These are phyloP conservation scores for Liopterus haemorrhoidalis DNA, from an alignment of 2,888 invertebrate genomes.

Conservation along the genomic window DNA sequence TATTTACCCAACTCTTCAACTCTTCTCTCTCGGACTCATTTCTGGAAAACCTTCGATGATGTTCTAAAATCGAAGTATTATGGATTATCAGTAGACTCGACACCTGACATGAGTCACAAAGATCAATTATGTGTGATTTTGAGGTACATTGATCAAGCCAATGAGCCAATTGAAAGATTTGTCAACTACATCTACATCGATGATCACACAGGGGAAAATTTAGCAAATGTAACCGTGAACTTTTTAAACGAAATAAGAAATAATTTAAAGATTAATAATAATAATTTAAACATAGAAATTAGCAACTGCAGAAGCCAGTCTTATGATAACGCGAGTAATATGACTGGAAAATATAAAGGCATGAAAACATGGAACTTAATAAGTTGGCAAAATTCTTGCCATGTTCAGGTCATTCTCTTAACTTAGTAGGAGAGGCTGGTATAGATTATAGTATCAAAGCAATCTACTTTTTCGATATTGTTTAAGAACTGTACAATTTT, in stretches of 20 bases:
- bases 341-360: constrained; percentile 35
- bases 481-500: constrained; percentile 31
- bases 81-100: constrained; percentile 31
- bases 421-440: constrained; percentile 31
- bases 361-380: constrained; percentile 30
- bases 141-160: constrained; percentile 24
- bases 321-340: constrained; percentile 37
- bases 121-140: constrained; percentile 35
- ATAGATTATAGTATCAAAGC: constrained; percentile 27
- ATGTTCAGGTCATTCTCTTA: constrained; percentile 35
- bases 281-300: constrained; percentile 28
- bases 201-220: constrained; percentile 34
- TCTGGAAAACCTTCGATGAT: neutral
- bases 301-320: constrained; percentile 32
- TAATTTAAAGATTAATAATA: too few relatives aligned
- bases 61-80: constrained; percentile 5
- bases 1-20: too few relatives aligned
- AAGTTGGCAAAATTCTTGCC: constrained; percentile 32
- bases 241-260: neutral
- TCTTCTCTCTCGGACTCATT: too few relatives aligned
- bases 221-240: constrained; percentile 13
- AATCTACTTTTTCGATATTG: constrained; percentile 28
- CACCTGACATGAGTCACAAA: constrained; percentile 33
- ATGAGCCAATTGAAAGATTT: constrained; percentile 33
- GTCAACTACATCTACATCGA: constrained; percentile 31